Evolutionary conservation across 1,140 invertebrate genomes (phyloP), one percentile per base, ranked within the genome.

Genomic region (Brachionus plicatilis): DNA sequence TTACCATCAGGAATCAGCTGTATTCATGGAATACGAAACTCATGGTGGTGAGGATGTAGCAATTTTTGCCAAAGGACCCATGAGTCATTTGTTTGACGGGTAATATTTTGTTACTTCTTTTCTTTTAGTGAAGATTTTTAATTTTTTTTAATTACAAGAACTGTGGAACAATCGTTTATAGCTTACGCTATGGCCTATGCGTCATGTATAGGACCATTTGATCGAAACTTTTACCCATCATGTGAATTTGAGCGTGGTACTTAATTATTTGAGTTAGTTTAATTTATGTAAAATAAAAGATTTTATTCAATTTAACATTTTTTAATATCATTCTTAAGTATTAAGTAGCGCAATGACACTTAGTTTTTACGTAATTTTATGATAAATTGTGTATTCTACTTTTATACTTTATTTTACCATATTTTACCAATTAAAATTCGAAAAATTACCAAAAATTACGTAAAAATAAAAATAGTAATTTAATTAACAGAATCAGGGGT

Each of bases 81-180:
- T 92, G 88, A 92, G 94, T 0, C 94, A 96, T 89, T 88, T 96
- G 7, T 94, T 96, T 86, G 93, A 76, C 9, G 72, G 72, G 72
- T 76, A 76, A 14, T 24, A 6, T 14, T 9, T 27, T 47, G 24
- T 24, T 24, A 17, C 11, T 27, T 12, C 4, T 9, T 76, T 27
- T 12, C 4, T 9, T 76, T 50, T 27, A 47, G 12, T 20, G 29
- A 1, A 37, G 2, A 37, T 27, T 12, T 9, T 20, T 11, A 75
- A 43, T 75, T 24, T 43, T 75, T 43, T 37, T 27, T 50, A 50
- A 29, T 50, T 76, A 29, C 12, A 50, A 76, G 79, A 82, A 82
- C 79, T 37, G 79, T 82, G 11, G 79, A 82, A 47, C 79, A 82
- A 82, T 45, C 33, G 12, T 82, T 65, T 29, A 82, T 82, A 65